Conservation (phyloP, 2,888 invertebrate genomes). For the Baronia brevicornis region DNA sequence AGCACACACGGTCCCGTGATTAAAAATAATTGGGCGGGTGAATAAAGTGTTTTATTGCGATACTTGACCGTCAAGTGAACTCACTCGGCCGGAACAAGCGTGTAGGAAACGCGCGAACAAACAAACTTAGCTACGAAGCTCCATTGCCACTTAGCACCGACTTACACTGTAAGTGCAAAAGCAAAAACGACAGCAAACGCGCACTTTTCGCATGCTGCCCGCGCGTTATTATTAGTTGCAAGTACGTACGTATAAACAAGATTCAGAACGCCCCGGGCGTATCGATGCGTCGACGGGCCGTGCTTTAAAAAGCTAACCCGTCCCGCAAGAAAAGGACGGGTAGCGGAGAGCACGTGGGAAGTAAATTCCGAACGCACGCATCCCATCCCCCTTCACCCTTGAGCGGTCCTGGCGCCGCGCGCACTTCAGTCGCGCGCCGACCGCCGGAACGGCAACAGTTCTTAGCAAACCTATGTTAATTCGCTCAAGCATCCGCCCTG, state of each 20-base stretch:
- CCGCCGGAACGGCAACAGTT: slow-evolving; percentile 57
- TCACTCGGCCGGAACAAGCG: slow-evolving; percentile 29
- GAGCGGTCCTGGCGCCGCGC: slow-evolving; percentile 42
- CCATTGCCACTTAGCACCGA: slow-evolving; percentile 41
- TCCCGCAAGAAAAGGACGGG: slow-evolving; percentile 68
- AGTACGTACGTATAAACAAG: slow-evolving; percentile 71
- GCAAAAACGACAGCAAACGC: slow-evolving; percentile 50
- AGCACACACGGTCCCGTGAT: not conserved
- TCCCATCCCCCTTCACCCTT: slow-evolving; percentile 37
- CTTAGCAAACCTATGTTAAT: slow-evolving; percentile 28
- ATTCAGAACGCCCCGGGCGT: slow-evolving; percentile 63
- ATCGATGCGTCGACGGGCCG: slow-evolving; percentile 65
- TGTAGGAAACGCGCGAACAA: slow-evolving; percentile 49
- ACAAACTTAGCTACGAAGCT: no score
- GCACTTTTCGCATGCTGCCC: slow-evolving; percentile 52
- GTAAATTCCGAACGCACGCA: slow-evolving; percentile 75
- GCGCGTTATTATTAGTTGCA: slow-evolving; percentile 68
- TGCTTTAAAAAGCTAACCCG: slow-evolving; percentile 72
- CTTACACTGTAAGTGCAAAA: slow-evolving; percentile 39
- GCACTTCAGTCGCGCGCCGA: slow-evolving; percentile 72
- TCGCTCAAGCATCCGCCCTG: slow-evolving; percentile 44
- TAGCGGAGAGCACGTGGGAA: slow-evolving; percentile 65
- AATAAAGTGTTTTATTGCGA: slow-evolving; percentile 2
- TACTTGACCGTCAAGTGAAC: slow-evolving; percentile 8
- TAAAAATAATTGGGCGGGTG: not conserved